phyloP scores from a whole-genome alignment of 2,797 vertebrate species.

The Mormyrops boulengeri region DNA sequence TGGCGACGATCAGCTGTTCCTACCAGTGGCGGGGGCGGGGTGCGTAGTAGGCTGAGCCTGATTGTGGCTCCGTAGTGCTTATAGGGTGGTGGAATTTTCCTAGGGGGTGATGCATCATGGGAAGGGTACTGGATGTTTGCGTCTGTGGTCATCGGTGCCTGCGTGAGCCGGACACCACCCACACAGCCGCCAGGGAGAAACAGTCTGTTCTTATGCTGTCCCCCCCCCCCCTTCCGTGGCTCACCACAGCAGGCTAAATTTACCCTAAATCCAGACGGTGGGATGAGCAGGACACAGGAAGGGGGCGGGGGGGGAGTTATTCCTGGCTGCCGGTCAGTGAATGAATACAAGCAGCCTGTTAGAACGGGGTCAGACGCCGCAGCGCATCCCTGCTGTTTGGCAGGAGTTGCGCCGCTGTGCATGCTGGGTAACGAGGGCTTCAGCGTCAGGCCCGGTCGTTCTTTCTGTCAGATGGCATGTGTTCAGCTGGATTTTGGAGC shows the following conservation, averaged over 20 bases:
- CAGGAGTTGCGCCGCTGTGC: neutral
- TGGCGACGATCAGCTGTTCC: neutral
- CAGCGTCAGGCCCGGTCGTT: neutral
- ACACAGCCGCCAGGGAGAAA: neutral
- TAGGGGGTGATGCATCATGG: neutral
- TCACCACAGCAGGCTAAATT: conserved; percentile 46
- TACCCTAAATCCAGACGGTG: conserved; percentile 40
- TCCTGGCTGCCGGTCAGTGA: neutral
- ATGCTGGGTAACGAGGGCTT: neutral
- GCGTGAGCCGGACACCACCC: neutral
- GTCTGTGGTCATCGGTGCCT: neutral
- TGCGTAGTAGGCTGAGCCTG: neutral
- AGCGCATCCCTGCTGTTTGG: neutral
- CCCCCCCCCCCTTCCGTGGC: conserved; percentile 41
- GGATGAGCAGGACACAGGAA: neutral
- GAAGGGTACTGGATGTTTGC: neutral
- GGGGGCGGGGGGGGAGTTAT: neutral
- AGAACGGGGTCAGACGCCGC: neutral
- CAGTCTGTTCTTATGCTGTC: conserved; percentile 33
- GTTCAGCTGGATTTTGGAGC: neutral
- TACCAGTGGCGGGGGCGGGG: neutral
- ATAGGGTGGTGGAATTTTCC: neutral
- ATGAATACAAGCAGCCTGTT: neutral
- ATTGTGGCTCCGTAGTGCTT: neutral
- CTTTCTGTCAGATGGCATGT: no score